Evolutionary conservation across 2,888 invertebrate species (phyloP), one percentile per base, ranked within the genome.

Genomic region (Pachymerium ferrugineum): DNA sequence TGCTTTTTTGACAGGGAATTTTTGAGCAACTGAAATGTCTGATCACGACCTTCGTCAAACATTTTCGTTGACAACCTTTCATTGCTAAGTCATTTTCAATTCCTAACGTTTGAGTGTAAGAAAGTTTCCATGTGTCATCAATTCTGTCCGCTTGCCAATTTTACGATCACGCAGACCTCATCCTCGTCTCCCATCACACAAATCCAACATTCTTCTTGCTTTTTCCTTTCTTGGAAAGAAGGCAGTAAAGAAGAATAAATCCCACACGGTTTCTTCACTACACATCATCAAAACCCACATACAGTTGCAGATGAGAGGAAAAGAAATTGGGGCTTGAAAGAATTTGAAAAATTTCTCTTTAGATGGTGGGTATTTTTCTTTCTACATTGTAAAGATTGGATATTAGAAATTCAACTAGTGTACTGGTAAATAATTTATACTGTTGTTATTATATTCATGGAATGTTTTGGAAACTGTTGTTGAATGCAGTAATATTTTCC

Each of bases 141-240:
- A 62, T 62, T 62, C 62, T 62, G 62, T 62, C 62, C 62, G 62
- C 28, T 62, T 62, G 62, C 62, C 62, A 62, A 62, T 62, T 62
- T 62, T 62, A 62, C 62, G 62, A 62, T 62, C 62, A 62, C 62
- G 62, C 62, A 62, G 62, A 62, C 62, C 62, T 62, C 62, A 62
- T 62, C 62, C 62, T 28, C 28, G 62, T 62, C 62, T 25, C 62
- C 62, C n/a, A 62, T 62, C 62, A 62, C 25, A 62, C 62, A 62
- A 22, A 62, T 62, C 62, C 62, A 62, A 62, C 28, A 62, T 62
- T 62, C 25, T 28, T 62, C 62, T 62, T 62, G 62, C 62, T 62
- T 62, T 62, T 62, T 28, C 62, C 28, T 62, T 62, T 28, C n/a
- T n/a, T 62, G 22, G 62, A 28, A 62, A 62, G 22, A 62, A 62